Base-by-base conservation (phyloP, 1,140 invertebrate species). In the Lamellibrachia luymesi region DNA sequence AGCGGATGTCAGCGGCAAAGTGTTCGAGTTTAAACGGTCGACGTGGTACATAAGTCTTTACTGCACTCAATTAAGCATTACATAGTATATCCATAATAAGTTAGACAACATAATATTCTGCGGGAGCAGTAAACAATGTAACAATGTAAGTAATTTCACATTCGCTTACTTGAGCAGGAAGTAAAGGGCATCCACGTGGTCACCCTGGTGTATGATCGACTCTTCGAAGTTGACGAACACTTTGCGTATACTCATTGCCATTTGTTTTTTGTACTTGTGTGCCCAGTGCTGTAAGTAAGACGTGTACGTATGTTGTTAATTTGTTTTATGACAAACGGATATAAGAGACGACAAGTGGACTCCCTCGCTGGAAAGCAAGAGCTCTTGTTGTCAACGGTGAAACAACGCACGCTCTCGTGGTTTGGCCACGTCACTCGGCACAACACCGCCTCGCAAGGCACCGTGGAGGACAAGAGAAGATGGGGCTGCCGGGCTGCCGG, bases 241-340 rank as follows among this genome's bases (percentile, higher is more conserved):
- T 90, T 95, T 95, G 64, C 94, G 94, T 10, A 96, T 93, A 92
- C 95, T 95, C 38, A 96, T 95, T 7, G 95, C 95, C 50, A 96
- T 80, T 80, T 95, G 94, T 91, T 94, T 95, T 93, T 95, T 95
- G 94, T 94, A 93, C 94, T 95, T 95, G 2, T 94, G 92, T 22
- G 94, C 93, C 95, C 95, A 95, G n/a, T 94, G 91, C 10, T 93
- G 92, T 91, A 96, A 96, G 1, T 95, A 6, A 80, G 13, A 4
- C 64, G 52, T 56, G 13, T 56, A 80, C 0, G 13, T 4, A 17
- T 10, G 13, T 22, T 80, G 17, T 17, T 80, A 80, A 8, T 80
- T 80, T 80, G 17, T 80, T 17, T 22, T 80, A 80, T 22, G 25
- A 80, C 7, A 80, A 17, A 80, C 5, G 13, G 1, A 22, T 10